Conservation (phyloP, 2,113 vertebrate species). For the Neodon shergylaensis region DNA sequence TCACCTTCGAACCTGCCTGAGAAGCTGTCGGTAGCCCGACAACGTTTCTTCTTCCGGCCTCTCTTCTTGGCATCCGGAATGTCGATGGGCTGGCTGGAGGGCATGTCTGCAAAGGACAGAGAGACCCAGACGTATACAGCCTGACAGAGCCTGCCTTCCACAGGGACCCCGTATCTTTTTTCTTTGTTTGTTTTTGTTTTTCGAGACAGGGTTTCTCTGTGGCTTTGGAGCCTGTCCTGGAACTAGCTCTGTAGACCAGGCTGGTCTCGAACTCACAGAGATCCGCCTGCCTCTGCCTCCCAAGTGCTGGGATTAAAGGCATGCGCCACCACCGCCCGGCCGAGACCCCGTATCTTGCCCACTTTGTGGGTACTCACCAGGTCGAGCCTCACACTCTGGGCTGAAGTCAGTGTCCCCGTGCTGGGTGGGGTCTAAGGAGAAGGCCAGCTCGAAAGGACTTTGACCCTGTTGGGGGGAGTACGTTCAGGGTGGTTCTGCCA, state of each 20-base stretch:
- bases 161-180: background rate
- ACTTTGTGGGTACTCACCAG: conserved; percentile 84
- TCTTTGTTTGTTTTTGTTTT: too few relatives aligned
- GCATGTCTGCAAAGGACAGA: conserved; percentile 88
- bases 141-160: too few relatives aligned
- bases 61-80: conserved; percentile 98
- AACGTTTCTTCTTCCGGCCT: conserved; percentile 98
- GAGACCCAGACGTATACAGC: accelerated
- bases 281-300: too few relatives aligned
- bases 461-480: conserved; percentile 87
- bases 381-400: conserved; percentile 92
- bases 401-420: conserved; percentile 91
- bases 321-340: too few relatives aligned
- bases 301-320: too few relatives aligned
- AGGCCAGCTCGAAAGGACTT: conserved; percentile 95
- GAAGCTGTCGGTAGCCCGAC: conserved; percentile 98
- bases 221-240: too few relatives aligned
- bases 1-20: conserved; percentile 96
- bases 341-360: background rate
- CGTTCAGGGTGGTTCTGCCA: background rate
- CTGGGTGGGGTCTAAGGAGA: conserved; percentile 89
- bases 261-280: too few relatives aligned
- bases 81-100: conserved; percentile 96
- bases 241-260: too few relatives aligned
- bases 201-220: too few relatives aligned